Conservation (phyloP, 2,797 vertebrate genomes). For the Podarcis lilfordi region DNA sequence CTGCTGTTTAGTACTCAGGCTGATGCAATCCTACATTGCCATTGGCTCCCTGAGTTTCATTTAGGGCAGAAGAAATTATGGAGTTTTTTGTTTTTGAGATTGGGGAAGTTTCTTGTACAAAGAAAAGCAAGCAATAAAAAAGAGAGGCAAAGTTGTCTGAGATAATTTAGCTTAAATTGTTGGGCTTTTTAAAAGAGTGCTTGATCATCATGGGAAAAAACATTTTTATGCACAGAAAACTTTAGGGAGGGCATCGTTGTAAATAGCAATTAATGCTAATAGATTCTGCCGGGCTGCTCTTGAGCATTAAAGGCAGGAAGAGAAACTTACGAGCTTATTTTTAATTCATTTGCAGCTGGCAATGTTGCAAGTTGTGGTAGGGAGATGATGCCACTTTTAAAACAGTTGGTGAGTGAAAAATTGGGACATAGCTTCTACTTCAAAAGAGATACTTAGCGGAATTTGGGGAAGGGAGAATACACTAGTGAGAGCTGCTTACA, state of each 20-base stretch:
- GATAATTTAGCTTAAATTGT: neutral
- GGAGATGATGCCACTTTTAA: too few species aligned
- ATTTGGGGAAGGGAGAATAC: too few species aligned
- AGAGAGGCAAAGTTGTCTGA: too few species aligned
- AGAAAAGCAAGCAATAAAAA: neutral
- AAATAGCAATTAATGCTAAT: neutral
- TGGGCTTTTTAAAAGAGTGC: neutral
- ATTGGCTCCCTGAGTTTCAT: constrained; percentile 53
- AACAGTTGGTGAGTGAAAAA: too few species aligned
- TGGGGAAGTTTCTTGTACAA: neutral
- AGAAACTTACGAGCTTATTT: too few species aligned
- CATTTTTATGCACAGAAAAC: neutral
- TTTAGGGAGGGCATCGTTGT: neutral
- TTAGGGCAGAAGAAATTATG: constrained; percentile 57
- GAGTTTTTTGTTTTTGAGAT: constrained; percentile 36
- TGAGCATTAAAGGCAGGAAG: neutral
- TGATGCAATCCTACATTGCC: constrained; percentile 55
- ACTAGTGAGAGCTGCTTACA: too few species aligned
- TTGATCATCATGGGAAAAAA: neutral
- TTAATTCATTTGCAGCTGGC: too few species aligned
- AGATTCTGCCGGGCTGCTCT: neutral
- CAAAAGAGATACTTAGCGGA: too few species aligned
- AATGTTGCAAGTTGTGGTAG: too few species aligned
- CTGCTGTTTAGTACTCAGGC: constrained; percentile 63
- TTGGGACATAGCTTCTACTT: too few species aligned